phyloP scores from a whole-genome alignment of 2,888 invertebrate genomes.

The Drosophila maculinotata region DNA sequence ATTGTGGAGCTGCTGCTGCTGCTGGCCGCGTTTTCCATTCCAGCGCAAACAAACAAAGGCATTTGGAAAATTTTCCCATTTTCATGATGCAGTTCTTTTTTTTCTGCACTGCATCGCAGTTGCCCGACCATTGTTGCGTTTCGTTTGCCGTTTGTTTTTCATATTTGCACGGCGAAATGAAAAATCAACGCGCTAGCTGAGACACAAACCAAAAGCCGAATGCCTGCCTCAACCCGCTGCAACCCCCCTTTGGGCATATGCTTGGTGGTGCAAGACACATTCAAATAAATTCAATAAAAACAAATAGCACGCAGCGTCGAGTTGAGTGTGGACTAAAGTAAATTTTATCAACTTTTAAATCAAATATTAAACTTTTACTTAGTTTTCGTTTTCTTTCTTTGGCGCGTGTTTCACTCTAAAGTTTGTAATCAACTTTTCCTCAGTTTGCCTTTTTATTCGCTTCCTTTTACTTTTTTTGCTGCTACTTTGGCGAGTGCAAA shows the following conservation, averaged over 20 bases:
- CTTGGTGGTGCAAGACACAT: conserved; percentile 54
- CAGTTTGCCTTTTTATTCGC: conserved; percentile 38
- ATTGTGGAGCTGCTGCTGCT: conserved; percentile 24
- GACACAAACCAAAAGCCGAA: conserved; percentile 38
- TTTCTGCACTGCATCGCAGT: neutral
- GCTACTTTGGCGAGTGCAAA: conserved; percentile 54
- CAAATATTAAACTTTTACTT: conserved; percentile 76
- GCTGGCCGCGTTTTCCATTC: conserved; percentile 65
- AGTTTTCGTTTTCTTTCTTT: conserved; percentile 54
- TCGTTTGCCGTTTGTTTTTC: conserved; percentile 66
- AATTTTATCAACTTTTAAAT: conserved; percentile 79
- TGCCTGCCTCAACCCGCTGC: neutral
- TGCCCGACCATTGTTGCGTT: conserved; percentile 43
- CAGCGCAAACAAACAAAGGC: conserved; percentile 70
- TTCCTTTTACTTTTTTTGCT: conserved; percentile 24
- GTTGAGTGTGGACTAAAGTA: conserved; percentile 74
- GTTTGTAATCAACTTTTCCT: conserved; percentile 77
- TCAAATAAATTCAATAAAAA: conserved; percentile 76
- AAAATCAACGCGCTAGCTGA: conserved; percentile 65
- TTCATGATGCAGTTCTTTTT: conserved; percentile 26
- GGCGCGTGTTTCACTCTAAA: conserved; percentile 58
- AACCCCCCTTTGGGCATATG: neutral
- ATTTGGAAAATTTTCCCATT: conserved; percentile 61
- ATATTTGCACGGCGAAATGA: conserved; percentile 78
- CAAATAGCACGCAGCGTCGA: conserved; percentile 54